Base-by-base conservation (phyloP, 1,140 invertebrate genomes). In the Ostrea denselamellosa region DNA sequence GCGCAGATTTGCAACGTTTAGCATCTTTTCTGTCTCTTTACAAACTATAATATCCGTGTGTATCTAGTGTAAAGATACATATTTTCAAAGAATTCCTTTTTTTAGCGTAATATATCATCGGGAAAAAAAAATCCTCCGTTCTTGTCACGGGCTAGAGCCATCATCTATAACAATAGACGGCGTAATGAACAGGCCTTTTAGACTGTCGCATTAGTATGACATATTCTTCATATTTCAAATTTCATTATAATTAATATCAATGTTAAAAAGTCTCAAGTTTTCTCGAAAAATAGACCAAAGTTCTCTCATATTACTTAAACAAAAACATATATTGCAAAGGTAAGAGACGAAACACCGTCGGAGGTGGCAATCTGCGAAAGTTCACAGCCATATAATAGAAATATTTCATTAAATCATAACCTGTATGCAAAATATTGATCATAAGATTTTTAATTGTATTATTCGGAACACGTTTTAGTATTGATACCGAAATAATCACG, bases 391-490 rank as follows among this genome's bases (percentile, higher is more conserved):
- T 10, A 28, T 14, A 28, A 77, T 77, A 77, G 28, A 77, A 77
- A 77, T 77, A 34, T 77, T 77, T 44, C 22, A 77, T 25, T 77
- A 77, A 77, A 28, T 77, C 22, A 34, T 77, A 62, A n/a, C 56
- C 56, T 62, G 28, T 34, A 77, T 25, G 28, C 68, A 77, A 34
- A 62, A 14, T 77, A 77, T 77, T 77, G 68, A 77, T 77, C 68
- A 77, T 77, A 77, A 77, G 68, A 77, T 77, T 77, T 77, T 77
- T 77, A 77, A 77, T 77, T 77, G 34, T 77, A 77, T 77, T 77
- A 77, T 77, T 28, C 10, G 28, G 4, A 77, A 77, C 68, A 77
- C 28, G 68, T 14, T 28, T 77, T 34, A 25, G 68, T 77, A 9
- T 77, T 77, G 28, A 77, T 34, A 22, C 28, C 7, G 28, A 77